Percentiles rank a stretch among this genome's conserved stretches.
Conservation (phyloP, 2,888 invertebrate species). For the Agrochola circellaris region DNA sequence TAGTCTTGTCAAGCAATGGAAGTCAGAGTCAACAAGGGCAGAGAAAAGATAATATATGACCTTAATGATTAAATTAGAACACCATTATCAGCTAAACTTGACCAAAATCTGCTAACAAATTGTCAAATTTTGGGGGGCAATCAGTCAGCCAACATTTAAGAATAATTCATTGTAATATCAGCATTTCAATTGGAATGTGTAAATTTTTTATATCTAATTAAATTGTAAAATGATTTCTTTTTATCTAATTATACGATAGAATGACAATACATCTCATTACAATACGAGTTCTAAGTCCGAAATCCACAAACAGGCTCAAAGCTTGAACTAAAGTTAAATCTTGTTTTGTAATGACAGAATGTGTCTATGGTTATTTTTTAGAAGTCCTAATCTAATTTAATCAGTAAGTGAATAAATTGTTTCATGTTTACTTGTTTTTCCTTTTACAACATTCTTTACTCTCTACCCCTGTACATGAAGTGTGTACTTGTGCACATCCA, state of each 20-base stretch:
- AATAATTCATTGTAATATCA: conserved; percentile 16
- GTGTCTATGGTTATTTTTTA: conserved; percentile 18
- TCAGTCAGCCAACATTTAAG: conserved; percentile 17
- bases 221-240: conserved; percentile 39
- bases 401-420: conserved; percentile 50
- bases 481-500: conserved; percentile 46
- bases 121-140: conserved; percentile 26
- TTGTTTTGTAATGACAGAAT: conserved; percentile 9
- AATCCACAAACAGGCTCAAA: neutral
- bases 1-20: conserved; percentile 55
- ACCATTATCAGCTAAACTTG: conserved; percentile 15
- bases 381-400: conserved; percentile 59
- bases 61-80: conserved; percentile 61
- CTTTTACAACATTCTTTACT: conserved; percentile 29
- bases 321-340: neutral
- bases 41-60: conserved; percentile 27
- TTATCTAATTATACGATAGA: conserved; percentile 26
- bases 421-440: conserved; percentile 25
- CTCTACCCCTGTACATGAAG: conserved; percentile 49
- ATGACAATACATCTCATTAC: conserved; percentile 10
- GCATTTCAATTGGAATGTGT: conserved; percentile 49
- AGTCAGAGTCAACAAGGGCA: conserved; percentile 48
- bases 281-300: neutral
- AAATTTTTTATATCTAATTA: conserved; percentile 29
- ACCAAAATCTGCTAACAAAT: conserved; percentile 32